Base-by-base conservation (phyloP, 2,113 vertebrate species). In the Pterophyllum scalare region DNA sequence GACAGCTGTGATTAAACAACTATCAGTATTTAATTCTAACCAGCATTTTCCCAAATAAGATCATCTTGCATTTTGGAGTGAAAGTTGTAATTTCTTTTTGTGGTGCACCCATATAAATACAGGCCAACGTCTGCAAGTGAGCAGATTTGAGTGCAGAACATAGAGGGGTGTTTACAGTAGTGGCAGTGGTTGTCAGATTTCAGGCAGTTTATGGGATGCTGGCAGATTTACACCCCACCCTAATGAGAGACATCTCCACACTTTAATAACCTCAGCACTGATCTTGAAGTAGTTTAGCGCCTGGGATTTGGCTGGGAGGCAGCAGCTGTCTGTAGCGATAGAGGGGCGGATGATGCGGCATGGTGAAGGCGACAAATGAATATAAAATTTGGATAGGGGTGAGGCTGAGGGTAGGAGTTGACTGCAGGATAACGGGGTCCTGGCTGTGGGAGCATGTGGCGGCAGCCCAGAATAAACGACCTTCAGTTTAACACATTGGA, bases 161-260 rank as follows among this genome's bases (percentile, higher is more conserved):
- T 72, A 65, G 77, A 76, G 67, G 80, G 65, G 77, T 93, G 89
- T 88, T 90, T 87, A 86, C 77, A 87, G 79, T 87, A 91, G 88
- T 85, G 78, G 86, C 84, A 82, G 83, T 67, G 75, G 62, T 80
- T 86, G 84, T 87, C 87, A 89, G 89, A 80, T 64, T 84, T 83
- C 59, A 87, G 80, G 79, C 87, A 59, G 80, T 87, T 91, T 88
- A 89, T 87, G 84, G 83, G 86, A 78, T 77, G 77, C 80, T 80
- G 64, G 89, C 81, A 92, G 91, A 94, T 95, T 93, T 92, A 94
- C 89, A 89, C 88, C 65, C 88, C 77, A 22, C 43, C 80, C 89
- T 95, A 94, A 95, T 94, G 87, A 94, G 89, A 95, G 92, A 94
- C 93, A 94, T 88, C 92, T 89, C 82, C 79, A 81, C 77, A 85